These are phyloP conservation scores for Coracias cyanogaster DNA, from an alignment of 2,797 vertebrate species.

Conservation along the genomic window DNA sequence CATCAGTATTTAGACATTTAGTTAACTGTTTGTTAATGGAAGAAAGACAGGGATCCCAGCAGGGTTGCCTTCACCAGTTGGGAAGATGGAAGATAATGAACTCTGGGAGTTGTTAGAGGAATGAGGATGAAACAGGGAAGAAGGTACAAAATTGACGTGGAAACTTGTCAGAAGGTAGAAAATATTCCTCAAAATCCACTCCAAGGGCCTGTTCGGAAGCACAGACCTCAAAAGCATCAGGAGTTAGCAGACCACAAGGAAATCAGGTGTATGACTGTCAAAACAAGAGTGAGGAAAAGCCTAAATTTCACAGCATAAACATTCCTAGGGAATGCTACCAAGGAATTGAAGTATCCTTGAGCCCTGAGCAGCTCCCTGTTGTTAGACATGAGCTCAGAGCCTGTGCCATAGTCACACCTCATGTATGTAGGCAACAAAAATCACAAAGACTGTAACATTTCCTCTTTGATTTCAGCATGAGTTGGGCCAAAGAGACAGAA, in stretches of 20 bases:
- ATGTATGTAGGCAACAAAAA: not conserved
- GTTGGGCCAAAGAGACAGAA: not conserved
- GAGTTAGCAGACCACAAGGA: not conserved
- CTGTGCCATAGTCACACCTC: not conserved
- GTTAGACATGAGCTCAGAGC: not conserved
- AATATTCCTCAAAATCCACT: not conserved
- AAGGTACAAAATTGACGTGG: not conserved
- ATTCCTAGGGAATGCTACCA: not conserved
- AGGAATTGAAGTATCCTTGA: not conserved
- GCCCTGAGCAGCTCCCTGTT: not conserved
- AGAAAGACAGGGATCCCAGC: not conserved
- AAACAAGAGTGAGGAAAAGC: not conserved
- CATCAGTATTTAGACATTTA: not conserved
- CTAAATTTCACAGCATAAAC: not conserved
- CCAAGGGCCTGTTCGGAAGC: not conserved
- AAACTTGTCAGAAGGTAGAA: not conserved
- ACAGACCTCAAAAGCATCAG: not conserved
- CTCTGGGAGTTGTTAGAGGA: not conserved
- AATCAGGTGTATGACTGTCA: fast-evolving
- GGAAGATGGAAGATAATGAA: not conserved
- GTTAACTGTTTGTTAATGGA: not conserved
- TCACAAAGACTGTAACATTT: not conserved
- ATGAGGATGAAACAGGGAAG: not conserved
- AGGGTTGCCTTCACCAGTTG: not conserved
- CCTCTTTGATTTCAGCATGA: not conserved